Percentiles rank a stretch among this genome's conserved stretches.
Evolutionary conservation across 2,113 vertebrate genomes (phyloP).

Genomic region (Serinus canaria): DNA sequence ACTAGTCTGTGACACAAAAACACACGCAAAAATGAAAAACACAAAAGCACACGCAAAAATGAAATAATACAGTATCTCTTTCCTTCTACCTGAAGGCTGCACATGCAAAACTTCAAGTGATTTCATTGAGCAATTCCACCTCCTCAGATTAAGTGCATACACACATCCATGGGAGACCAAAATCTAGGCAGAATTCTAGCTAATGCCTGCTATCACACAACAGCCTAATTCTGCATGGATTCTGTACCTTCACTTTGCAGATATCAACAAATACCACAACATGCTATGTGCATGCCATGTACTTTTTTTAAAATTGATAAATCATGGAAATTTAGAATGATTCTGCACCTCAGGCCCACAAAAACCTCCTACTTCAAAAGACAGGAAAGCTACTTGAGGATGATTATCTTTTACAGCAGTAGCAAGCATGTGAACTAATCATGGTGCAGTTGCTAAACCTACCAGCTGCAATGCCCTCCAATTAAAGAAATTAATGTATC

Average conservation of each 20-base stretch:
- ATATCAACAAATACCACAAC: neutral
- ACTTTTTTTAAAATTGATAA: neutral
- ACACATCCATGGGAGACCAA: neutral
- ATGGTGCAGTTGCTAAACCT: neutral
- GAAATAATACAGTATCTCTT: neutral
- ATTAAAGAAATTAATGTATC: neutral
- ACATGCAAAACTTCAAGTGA: neutral
- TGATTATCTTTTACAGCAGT: neutral
- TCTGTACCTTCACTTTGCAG: neutral
- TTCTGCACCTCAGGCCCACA: neutral
- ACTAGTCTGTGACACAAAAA: neutral
- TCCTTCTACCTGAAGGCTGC: neutral
- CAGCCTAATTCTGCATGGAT: neutral
- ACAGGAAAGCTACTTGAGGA: neutral
- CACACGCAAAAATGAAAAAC: neutral
- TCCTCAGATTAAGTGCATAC: neutral
- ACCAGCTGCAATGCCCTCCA: neutral
- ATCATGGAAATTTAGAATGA: neutral
- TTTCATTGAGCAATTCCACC: neutral
- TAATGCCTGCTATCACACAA: neutral
- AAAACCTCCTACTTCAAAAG: neutral
- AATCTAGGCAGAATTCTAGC: neutral
- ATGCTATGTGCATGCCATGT: rapidly evolving
- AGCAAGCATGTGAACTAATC: neutral
- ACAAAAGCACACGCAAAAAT: neutral